Conservation (phyloP, 2,888 invertebrate genomes). For the Lasius fuliginosus region DNA sequence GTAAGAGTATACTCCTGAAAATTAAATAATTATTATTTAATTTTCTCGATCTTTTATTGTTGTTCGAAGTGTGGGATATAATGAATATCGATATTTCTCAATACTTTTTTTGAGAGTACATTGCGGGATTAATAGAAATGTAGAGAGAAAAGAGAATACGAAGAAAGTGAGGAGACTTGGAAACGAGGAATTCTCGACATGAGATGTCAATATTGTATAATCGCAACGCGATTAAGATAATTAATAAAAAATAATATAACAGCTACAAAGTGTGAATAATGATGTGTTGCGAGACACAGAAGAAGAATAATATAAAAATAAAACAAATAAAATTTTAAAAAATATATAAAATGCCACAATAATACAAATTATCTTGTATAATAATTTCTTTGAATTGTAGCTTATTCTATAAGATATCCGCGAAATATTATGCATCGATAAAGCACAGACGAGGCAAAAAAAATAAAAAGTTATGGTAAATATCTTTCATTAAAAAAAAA, state of each 20-base stretch:
- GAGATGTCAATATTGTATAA: slow-evolving; percentile 22
- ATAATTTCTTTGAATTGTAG: not conserved
- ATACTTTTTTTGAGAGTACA: not conserved
- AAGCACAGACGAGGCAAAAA: slow-evolving; percentile 5
- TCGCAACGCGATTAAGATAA: slow-evolving; percentile 31
- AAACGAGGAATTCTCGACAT: slow-evolving; percentile 18
- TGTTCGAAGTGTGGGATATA: not conserved
- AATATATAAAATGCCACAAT: not conserved
- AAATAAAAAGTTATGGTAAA: slow-evolving; percentile 35
- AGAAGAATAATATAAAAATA: not conserved
- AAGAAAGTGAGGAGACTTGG: not conserved
- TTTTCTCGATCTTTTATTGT: slow-evolving; percentile 38
- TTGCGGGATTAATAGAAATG: not conserved
- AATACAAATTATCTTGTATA: not conserved
- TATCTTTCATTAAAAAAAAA: slow-evolving; percentile 43
- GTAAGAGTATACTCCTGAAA: no score
- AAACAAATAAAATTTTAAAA: not conserved
- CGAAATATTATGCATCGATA: slow-evolving; percentile 5
- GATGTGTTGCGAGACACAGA: not conserved
- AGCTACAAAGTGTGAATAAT: not conserved
- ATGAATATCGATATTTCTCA: not conserved
- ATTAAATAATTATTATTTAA: not conserved
- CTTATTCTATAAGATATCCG: not conserved
- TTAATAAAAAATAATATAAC: slow-evolving; percentile 13
- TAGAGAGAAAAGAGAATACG: not conserved